Evolutionary conservation across 2,113 vertebrate species (phyloP), one percentile per base, ranked within the genome.

Genomic region (Hiodon tergisus): DNA sequence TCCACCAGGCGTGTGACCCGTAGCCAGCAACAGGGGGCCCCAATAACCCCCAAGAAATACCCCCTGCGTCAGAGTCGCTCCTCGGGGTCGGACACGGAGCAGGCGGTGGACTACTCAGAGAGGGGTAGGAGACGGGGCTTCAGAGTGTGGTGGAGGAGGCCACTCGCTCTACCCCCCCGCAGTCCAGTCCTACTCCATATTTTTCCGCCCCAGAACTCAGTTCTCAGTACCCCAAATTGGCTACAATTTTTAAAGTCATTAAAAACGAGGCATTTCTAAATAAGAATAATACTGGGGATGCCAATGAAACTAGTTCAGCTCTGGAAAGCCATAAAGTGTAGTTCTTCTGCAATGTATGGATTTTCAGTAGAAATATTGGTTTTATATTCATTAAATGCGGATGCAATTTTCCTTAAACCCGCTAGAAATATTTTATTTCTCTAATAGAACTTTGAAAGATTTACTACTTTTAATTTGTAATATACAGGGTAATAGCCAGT

Each of bases 11-110:
- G 96, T 73, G 89, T 97, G 81, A 98, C 97, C 1, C 95, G 96
- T 76, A 99, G 96, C 90, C 96, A 98, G 74, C 93, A 94, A 79
- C 95, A 97, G 84, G 94, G 93, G 0, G 80, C 90, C 0, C 88
- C 93, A 2, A 94, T 94, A 80, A 87, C 93, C 4, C 93, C 94
- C 2, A 99, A 98, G 88, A 98, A 95, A 70, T 97, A 98, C 85
- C 94, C 95, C 0, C 91, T 98, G 71, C 88, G 96, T 1, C 96
- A 97, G 89, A 96, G 94, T 2, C 93, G 94, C 74, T 97, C 95
- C 0, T 98, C 96, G 0, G 95, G 95, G 66, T 96, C 95, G 0
- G 96, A 99, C 81, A 95, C 92, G 0, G 96, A 99, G 78, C 93
- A 93, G 80, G 92, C 87, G 81, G 91, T 91, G 69, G 94, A 94